These are phyloP conservation scores for Electrona antarctica DNA, from an alignment of 2,113 vertebrate species.

Conservation along the genomic window DNA sequence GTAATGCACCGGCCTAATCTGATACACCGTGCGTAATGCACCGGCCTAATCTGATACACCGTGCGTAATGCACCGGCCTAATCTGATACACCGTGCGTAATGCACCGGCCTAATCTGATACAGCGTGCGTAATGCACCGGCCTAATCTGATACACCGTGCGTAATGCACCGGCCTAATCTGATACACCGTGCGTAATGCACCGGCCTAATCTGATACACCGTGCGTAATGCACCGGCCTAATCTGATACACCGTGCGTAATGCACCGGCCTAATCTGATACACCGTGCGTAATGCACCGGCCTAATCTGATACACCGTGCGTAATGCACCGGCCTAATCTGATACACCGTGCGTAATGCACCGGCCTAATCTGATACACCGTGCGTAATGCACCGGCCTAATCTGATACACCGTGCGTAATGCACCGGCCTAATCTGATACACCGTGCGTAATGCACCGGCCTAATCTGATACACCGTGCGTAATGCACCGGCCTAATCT, in stretches of 20 bases:
- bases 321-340: constrained; percentile 28
- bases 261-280: constrained; percentile 40
- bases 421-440: constrained; percentile 40
- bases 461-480: constrained; percentile 51
- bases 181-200: constrained; percentile 6
- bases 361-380: constrained; percentile 48
- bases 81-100: constrained; percentile 51
- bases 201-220: constrained; percentile 48
- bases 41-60: constrained; percentile 48
- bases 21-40: constrained; percentile 6
- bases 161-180: constrained; percentile 28
- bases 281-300: no score
- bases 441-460: no score
- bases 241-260: constrained; percentile 51
- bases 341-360: constrained; percentile 6
- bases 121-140: no score
- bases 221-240: no score
- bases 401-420: constrained; percentile 51
- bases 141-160: constrained; percentile 51
- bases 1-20: constrained; percentile 28
- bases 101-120: constrained; percentile 40
- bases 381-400: no score
- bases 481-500: constrained; percentile 28
- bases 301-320: constrained; percentile 51
- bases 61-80: no score